These are phyloP conservation scores for Spermophilus dauricus DNA, from an alignment of 2,113 vertebrate genomes.

Conservation along the genomic window DNA sequence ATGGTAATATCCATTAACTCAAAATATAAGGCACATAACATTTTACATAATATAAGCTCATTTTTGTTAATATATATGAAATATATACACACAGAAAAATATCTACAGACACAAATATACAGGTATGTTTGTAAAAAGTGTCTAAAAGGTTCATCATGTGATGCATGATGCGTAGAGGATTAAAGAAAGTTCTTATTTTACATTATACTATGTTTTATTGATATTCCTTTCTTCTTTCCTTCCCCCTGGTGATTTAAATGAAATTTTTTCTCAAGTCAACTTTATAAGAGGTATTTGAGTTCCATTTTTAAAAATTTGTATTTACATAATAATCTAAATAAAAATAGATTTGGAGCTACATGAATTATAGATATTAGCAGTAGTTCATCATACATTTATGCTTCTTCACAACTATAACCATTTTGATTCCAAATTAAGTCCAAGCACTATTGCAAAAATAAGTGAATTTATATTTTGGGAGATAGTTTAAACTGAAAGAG, in stretches of 20 bases:
- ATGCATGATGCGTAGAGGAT: background rate
- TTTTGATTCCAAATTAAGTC: background rate
- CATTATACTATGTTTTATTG: background rate
- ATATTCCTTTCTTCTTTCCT: background rate
- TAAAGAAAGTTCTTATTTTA: background rate
- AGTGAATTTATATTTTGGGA: background rate
- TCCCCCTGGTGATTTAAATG: background rate
- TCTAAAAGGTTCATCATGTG: background rate
- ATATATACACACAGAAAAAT: background rate
- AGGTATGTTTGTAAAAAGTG: background rate
- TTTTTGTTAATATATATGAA: background rate
- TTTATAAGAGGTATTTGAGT: background rate
- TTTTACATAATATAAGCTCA: background rate
- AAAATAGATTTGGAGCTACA: background rate
- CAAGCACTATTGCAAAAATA: background rate
- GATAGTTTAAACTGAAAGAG: background rate
- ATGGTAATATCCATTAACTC: background rate
- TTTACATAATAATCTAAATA: constrained; percentile 1
- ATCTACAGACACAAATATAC: background rate
- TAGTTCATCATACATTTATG: background rate
- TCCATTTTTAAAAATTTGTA: background rate
- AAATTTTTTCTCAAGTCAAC: background rate
- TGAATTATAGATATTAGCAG: background rate
- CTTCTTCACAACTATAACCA: background rate
- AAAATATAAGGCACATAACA: background rate